Base-by-base conservation (phyloP, 2,888 invertebrate species). In the Xanthostigma xanthostigma region DNA sequence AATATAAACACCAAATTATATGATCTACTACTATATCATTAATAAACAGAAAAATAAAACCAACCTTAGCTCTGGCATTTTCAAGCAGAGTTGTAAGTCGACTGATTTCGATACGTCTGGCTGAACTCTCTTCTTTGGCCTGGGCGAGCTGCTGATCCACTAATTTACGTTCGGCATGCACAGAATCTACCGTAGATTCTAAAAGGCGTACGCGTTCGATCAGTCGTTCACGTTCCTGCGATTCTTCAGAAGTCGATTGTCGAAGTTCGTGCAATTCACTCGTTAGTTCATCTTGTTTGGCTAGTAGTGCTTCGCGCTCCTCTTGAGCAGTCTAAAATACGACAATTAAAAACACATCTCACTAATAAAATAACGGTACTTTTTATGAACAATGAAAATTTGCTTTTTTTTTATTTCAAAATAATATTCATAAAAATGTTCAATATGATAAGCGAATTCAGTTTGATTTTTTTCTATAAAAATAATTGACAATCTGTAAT, bases 11-110 rank as follows among this genome's bases (percentile, higher is more conserved):
- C 4, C 17, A 17, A 27, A 27, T 27, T 27, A 27, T 6, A 3
- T 27, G 27, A 27, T 27, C 27, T 27, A 17, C 17, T 17, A 17
- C n/a, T 17, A 17, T 4, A 17, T 17, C 4, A 17, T 17, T 17
- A 17, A 17, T 17, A 17, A 17, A 17, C 5, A 27, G 27, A 27
- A 27, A 27, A 27, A 27, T 27, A 27, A 6, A 27, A 50, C 50
- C 57, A 56, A 79, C 78, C 73, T 92, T 91, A 5, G 85, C 81
- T 59, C 86, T 79, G 8, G 91, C 90, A 63, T 85, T 86, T 53
- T 91, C 91, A 13, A 92, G 69, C 50, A 89, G 68, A 45, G 85
- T 85, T 13, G 79, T 78, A 53, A 89, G 70, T 43, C 87, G 75
- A 57, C 80, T 78, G 44, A 89, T 77, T 69, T 93, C 92, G 54